Evolutionary conservation across 2,888 invertebrate genomes (phyloP), one percentile per base, ranked within the genome.

Genomic region (Megastigmus dorsalis): DNA sequence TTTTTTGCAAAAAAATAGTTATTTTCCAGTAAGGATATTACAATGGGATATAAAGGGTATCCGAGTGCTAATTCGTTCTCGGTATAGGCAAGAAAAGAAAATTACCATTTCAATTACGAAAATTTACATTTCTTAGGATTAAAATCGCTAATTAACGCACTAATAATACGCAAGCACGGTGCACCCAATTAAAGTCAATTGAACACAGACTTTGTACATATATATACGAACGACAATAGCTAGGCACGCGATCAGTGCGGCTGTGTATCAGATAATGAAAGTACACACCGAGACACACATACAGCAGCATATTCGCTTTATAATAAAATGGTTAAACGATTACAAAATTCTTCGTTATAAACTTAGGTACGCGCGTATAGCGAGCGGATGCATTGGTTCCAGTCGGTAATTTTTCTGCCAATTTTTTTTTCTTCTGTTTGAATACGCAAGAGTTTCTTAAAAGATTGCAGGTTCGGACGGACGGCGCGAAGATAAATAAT

Each of bases 141-240:
- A 48, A 33, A 48, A 7, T 2, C 20, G 38, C 20, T 48, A 45
- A 60, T 60, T 60, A 45, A 50, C 13, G n/a, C 4, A 26, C 9
- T 63, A 36, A 63, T 63, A 50, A 63, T 36, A 50, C 15, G 5
- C n/a, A 63, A 36, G 33, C 15, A 48, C n/a, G n/a, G 15, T 36
- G 28, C 2, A 23, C n/a, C n/a, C 20, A 33, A 63, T 60, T 60
- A 30, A 60, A 6, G 10, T 26, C 30, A 45, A 59, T 60, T 60
- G 50, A 36, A 23, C 18, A 23, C 18, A 18, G 13, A 20, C 20
- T 20, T 33, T 13, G 26, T n/a, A n/a, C n/a, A n/a, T n/a, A n/a
- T n/a, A n/a, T n/a, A n/a, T n/a, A n/a, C n/a, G 13, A 48, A 50
- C 33, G 48, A 63, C 23, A 48, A 20, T 48, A 63, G 33, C n/a